Base-by-base conservation (phyloP, 2,888 invertebrate genomes). In the Drymonia ruficornis region DNA sequence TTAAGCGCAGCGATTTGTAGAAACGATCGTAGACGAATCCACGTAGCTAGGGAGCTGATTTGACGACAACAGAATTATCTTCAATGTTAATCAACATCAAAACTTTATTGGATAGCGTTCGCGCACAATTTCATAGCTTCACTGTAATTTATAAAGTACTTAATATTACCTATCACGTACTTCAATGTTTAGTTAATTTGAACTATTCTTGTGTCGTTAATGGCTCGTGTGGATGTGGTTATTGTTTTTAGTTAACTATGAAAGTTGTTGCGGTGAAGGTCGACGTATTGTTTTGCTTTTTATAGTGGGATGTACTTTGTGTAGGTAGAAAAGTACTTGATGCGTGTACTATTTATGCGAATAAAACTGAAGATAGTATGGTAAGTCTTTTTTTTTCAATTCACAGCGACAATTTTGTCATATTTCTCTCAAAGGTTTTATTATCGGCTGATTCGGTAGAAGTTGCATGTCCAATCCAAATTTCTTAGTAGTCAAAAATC, bases 61-160 rank as follows among this genome's bases (percentile, higher is more conserved):
- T 23, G 23, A 6, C 4, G 23, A 23, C 23, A 23, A 7, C 23
- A 23, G 23, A 23, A 23, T 23, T 6, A 23, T 7, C 23, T 6
- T 23, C 62, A 64, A 59, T 59, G 51, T 63, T 63, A 59, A 68
- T 75, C 56, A 69, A 61, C 61, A 56, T 56, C 47, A 55, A 45
- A 53, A 46, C 48, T 62, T 64, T 64, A 72, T 71, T 63, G 61
- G 63, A 71, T 71, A 73, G 64, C 64, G 58, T 70, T 47, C 50
- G 59, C 53, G 46, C 51, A 45, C 31, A 38, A 51, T 67, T 61
- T 70, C 55, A 71, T 62, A 50, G 49, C 44, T 65, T 57, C 60
- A 49, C 65, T 45, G 64, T 59, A 49, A 36, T 36, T 36, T 6
- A 18, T 42, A 42, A 42, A 42, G 42, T 50, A 50, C 54, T 53